Conservation (phyloP, 2,113 vertebrate species). For the Cryptotis parvus region DNA sequence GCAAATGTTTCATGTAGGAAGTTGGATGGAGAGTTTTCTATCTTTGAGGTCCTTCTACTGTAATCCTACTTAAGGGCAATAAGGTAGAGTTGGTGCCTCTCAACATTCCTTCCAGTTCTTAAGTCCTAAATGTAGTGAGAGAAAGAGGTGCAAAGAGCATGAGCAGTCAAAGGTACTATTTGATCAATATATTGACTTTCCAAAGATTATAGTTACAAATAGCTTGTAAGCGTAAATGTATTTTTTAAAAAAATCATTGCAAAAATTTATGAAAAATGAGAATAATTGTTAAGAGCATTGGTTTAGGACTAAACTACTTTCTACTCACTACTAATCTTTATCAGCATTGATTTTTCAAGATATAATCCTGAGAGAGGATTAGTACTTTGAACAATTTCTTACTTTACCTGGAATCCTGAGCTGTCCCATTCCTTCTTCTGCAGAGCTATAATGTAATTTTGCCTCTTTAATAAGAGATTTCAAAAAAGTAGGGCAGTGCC, state of each 20-base stretch:
- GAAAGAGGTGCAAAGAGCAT: background rate
- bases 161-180: background rate
- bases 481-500: background rate
- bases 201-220: background rate
- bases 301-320: conserved; percentile 23
- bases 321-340: background rate
- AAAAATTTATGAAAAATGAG: conserved; percentile 24
- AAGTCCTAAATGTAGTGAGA: background rate
- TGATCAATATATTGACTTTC: conserved; percentile 16
- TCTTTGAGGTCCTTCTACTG: background rate
- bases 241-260: background rate
- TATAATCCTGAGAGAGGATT: background rate
- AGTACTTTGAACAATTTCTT: conserved; percentile 27
- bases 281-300: background rate
- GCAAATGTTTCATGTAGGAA: background rate
- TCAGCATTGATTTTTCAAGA: background rate
- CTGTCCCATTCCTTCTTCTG: conserved; percentile 6
- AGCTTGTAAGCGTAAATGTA: background rate
- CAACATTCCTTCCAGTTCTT: background rate
- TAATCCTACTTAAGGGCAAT: background rate
- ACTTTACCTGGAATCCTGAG: conserved; percentile 21
- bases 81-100: background rate
- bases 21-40: background rate
- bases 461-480: background rate
- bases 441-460: background rate